Base-by-base conservation (phyloP, 2,888 invertebrate species). In the Thecophora atra region DNA sequence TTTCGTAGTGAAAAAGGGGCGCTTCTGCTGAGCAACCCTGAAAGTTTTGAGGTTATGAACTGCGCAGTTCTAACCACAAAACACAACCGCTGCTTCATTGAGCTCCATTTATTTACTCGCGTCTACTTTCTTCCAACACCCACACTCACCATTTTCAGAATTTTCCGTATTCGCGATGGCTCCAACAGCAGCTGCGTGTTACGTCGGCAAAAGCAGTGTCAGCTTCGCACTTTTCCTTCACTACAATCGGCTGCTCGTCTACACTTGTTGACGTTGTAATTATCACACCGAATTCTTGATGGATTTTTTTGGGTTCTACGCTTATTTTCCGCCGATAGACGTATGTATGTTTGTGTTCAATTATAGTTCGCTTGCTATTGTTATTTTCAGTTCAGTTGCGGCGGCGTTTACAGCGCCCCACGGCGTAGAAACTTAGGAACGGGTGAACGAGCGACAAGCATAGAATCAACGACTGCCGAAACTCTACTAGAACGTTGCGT, bases 191-290 rank as follows among this genome's bases (percentile, higher is more conserved):
- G 60, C 28, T 58, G 68, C 42, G 24, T 51, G 13, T 52, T 66
- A 17, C 30, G 17, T 19, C 28, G 19, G 26, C 63, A 63, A 70
- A 68, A 73, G 64, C 73, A 73, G 68, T 71, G 73, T 72, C 73
- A 72, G 66, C 63, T 72, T 71, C 72, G 74, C 72, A 75, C 63
- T 74, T 73, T 73, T 70, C 62, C 56, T 21, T 44, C 17, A 56
- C 70, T 75, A 76, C 19, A 74, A 75, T 56, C 78, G 74, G 78
- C 79, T n/a, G n/a, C 70, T 79, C 78, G 81, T 80, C 80, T 76
- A 73, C 71, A 73, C 26, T 58, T 51, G 37, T 8, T 11, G 21
- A 21, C 54, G 54, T 7, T 11, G 2, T 8, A 54, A 8, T n/a
- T 13, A 21, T 54, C 54, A 51, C 54, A 24, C 28, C 28, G 62